Base-by-base conservation (phyloP, 2,797 vertebrate species). In the Tympanoctomys barrerae region DNA sequence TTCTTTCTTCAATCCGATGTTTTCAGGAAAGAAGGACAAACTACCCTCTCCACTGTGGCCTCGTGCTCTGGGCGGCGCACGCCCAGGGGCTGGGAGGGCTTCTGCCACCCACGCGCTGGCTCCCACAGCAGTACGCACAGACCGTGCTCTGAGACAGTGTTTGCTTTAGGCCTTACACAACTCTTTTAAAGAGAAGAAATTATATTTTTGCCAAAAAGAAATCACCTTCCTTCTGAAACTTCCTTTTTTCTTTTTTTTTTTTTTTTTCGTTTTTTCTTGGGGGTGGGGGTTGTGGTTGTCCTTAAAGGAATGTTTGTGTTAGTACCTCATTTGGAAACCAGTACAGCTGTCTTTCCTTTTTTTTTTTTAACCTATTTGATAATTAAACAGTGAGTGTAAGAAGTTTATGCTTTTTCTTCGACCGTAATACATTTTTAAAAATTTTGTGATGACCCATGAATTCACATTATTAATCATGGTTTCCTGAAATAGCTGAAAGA, bases 101-200 rank as follows among this genome's bases (percentile, higher is more conserved):
- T 97, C 77, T 73, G 16, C 7, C 78, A 80, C 68, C 70, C 89
- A 83, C 91, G 91, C 0, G 0, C 93, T 97, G 92, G 66, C 87
- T 87, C 78, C 80, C 73, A 92, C 88, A 78, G 62, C 71, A 89
- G 73, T 28, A 86, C 93, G 97, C 96, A 98, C 91, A 97, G 80
- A 71, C 89, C 90, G 84, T 96, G 96, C 86, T 98, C 95, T 94
- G 78, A 98, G 83, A 90, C 36, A 88, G 3, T 70, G 9, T 31
- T 94, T 89, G 68, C 89, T 93, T 98, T 80, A 95, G 70, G 97
- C 64, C 36, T 71, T 97, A 73, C 87, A 94, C 96, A 95, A 70
- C 81, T 88, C 95, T 94, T 98, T 96, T 96, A 96, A 97, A 79
- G 91, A 89, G 82, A 31, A 87, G 95, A 98, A 98, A 97, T 98